Evolutionary conservation across 92 coral and sea anemone genomes (phyloP).

Genomic region (Galaxea fascicularis): DNA sequence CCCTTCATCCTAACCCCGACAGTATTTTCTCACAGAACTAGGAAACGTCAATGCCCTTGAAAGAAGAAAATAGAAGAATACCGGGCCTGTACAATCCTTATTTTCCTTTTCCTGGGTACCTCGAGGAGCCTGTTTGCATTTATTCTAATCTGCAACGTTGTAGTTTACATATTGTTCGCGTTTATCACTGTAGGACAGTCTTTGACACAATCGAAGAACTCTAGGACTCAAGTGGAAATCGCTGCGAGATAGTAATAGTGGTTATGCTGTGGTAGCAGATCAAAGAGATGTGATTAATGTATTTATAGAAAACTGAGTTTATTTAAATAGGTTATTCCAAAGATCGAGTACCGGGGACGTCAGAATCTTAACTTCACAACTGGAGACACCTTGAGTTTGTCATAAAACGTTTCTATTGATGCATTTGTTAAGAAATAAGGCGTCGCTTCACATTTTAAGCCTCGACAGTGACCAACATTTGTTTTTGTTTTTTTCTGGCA

Average conservation of each 20-base stretch:
- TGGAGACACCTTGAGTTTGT: not conserved
- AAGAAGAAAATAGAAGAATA: no score
- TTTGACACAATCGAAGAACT: conserved; percentile 20
- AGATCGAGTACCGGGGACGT: not conserved
- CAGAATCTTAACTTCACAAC: not conserved
- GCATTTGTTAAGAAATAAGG: no score
- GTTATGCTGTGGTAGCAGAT: not conserved
- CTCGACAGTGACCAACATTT: no score
- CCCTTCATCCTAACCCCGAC: no score
- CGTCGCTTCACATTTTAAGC: no score
- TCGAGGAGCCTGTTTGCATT: no score
- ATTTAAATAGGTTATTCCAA: not conserved
- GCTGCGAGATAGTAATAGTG: conserved; percentile 16
- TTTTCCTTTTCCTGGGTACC: no score
- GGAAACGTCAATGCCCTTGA: no score
- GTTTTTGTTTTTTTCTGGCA: no score
- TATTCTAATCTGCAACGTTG: not conserved
- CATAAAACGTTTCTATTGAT: not conserved
- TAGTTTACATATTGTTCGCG: not conserved
- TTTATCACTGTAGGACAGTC: conserved; percentile 48
- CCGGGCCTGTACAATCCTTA: no score
- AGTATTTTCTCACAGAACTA: no score
- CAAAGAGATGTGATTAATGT: not conserved
- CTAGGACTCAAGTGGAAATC: conserved; percentile 24
- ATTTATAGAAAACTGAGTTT: not conserved